Percentiles rank a stretch among this genome's conserved stretches.
These are phyloP conservation scores for Microcaecilia unicolor DNA, from an alignment of 2,797 vertebrate species.

Conservation along the genomic window DNA sequence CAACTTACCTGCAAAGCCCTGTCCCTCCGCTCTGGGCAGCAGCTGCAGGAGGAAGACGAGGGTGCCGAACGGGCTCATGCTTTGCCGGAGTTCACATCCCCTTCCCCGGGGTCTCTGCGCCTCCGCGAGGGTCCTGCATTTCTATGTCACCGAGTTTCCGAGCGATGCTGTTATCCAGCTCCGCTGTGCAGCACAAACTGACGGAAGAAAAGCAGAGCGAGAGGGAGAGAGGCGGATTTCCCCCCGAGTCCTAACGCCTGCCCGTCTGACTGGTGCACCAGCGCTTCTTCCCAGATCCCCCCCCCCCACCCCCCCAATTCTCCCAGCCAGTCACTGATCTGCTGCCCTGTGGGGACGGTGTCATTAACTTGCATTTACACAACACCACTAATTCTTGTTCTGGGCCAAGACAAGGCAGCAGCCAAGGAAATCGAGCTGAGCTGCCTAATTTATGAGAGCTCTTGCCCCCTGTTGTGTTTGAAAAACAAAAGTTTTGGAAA, in stretches of 20 bases:
- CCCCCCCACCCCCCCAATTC: background rate
- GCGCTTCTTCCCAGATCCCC: background rate
- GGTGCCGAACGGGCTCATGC: slow-evolving; percentile 52
- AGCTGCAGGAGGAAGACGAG: slow-evolving; percentile 46
- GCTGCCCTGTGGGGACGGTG: background rate
- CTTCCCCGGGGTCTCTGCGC: slow-evolving; percentile 23
- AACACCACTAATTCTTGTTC: background rate
- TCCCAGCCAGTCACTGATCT: background rate
- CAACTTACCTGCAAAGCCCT: slow-evolving; percentile 54
- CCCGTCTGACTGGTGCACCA: slow-evolving; percentile 13
- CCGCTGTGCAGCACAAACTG: slow-evolving; percentile 36
- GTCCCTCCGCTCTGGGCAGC: slow-evolving; percentile 42
- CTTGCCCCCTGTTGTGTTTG: fast-evolving
- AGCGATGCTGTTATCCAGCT: too few relatives aligned
- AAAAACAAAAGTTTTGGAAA: too few relatives aligned
- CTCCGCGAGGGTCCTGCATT: slow-evolving; percentile 29
- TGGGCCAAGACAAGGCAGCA: background rate
- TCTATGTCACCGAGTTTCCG: slow-evolving; percentile 11
- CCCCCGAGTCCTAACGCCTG: slow-evolving; percentile 54
- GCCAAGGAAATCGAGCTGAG: background rate
- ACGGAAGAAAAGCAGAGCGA: slow-evolving; percentile 28
- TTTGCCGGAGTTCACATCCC: slow-evolving; percentile 51
- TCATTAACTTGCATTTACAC: background rate
- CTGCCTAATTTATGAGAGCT: background rate
- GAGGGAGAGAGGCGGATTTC: slow-evolving; percentile 29